phyloP scores from a whole-genome alignment of 2,113 vertebrate species.

The Xyrauchen texanus region DNA sequence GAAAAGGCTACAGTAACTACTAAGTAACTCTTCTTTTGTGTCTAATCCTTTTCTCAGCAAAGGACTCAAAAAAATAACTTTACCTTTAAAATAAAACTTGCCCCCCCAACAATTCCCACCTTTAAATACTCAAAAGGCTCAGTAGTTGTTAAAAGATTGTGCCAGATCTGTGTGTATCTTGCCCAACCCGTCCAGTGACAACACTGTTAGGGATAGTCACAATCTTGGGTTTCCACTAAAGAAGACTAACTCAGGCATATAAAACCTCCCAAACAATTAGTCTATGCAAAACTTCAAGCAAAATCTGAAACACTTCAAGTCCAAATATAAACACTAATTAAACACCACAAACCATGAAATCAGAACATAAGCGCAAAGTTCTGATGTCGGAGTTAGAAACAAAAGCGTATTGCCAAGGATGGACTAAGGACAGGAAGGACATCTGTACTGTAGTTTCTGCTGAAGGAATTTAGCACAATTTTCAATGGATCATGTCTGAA shows the following conservation, averaged over 20 bases:
- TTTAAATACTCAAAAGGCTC: neutral
- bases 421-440: neutral
- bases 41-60: too few species aligned
- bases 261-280: neutral
- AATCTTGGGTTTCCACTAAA: neutral
- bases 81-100: too few species aligned
- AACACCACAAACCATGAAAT: neutral
- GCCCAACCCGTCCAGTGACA: neutral
- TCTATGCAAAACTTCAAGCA: slow-evolving; percentile 3
- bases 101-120: neutral
- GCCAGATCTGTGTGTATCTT: neutral
- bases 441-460: neutral
- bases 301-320: neutral
- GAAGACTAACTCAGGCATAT: neutral
- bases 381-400: neutral
- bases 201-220: neutral
- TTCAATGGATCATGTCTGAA: too few species aligned
- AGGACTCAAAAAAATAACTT: too few species aligned
- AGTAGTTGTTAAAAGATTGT: slow-evolving; percentile 11
- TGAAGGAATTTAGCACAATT: neutral
- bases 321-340: neutral
- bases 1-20: too few species aligned
- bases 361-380: neutral
- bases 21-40: too few species aligned
- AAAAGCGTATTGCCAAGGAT: neutral